phyloP scores from a whole-genome alignment of 1,140 invertebrate species.

The Microvelia longipes region DNA sequence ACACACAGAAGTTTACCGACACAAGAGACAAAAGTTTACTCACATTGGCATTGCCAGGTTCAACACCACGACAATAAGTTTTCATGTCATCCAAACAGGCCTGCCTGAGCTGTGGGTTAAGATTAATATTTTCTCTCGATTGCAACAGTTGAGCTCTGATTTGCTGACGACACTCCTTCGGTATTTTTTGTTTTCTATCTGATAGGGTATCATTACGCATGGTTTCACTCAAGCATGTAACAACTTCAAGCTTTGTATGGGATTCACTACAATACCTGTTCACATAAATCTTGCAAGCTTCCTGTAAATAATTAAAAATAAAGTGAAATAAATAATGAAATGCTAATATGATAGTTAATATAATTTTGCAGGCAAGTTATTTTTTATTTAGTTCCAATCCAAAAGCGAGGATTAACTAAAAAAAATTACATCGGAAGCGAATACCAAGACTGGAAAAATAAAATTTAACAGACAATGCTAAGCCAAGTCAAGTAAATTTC shows the following conservation, averaged over 20 bases:
- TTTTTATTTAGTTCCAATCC: no score
- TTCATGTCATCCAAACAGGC: constrained; percentile 64
- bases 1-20: no score
- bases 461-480: no score
- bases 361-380: no score
- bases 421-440: no score
- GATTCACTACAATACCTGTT: constrained; percentile 54
- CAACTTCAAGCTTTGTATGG: constrained; percentile 49
- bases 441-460: no score
- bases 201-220: constrained; percentile 73
- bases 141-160: constrained; percentile 75
- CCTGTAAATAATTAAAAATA: constrained; percentile 23
- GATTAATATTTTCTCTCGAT: constrained; percentile 66
- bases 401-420: no score
- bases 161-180: constrained; percentile 74
- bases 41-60: constrained; percentile 63
- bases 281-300: constrained; percentile 76
- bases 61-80: constrained; percentile 50
- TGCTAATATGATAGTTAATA: no score
- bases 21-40: no score
- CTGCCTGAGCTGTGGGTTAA: constrained; percentile 63
- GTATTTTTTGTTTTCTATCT: constrained; percentile 57
- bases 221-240: constrained; percentile 78
- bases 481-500: no score
- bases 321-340: no score